Conservation (phyloP, 1,140 invertebrate species). For the Bombus huntii region DNA sequence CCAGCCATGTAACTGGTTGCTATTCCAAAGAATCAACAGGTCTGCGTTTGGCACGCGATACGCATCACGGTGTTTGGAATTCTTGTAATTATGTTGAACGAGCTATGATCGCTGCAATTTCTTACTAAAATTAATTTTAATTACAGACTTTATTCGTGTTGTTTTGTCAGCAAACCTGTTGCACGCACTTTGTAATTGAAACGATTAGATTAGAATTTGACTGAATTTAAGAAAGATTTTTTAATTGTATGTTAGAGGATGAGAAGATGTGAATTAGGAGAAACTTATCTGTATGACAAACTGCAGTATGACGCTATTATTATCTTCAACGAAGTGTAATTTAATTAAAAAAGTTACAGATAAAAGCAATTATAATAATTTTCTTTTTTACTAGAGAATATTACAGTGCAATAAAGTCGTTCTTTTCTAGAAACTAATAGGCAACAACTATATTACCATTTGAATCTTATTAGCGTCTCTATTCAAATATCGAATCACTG, state of each 20-base stretch:
- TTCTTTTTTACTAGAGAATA: neutral
- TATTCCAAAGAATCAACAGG: neutral
- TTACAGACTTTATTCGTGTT: too few species aligned
- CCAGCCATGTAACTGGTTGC: neutral
- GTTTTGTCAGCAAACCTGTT: neutral
- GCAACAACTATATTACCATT: neutral
- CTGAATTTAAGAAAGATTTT: neutral
- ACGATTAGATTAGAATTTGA: neutral
- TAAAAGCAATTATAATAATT: neutral
- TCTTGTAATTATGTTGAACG: neutral
- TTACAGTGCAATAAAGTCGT: too few species aligned
- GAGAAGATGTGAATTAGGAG: neutral
- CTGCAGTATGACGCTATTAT: neutral
- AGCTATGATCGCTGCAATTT: neutral
- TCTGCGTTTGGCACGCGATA: neutral
- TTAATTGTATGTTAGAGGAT: neutral
- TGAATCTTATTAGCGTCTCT: too few species aligned
- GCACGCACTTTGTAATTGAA: too few species aligned
- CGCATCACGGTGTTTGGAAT: too few species aligned
- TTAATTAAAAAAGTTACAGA: neutral
- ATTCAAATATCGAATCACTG: neutral
- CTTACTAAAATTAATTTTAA: neutral
- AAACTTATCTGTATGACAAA: neutral
- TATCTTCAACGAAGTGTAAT: neutral
- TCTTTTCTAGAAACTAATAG: too few species aligned